phyloP scores from a whole-genome alignment of 37 sponge, comb jelly and placozoan genomes.

The Beroe forskalii region DNA sequence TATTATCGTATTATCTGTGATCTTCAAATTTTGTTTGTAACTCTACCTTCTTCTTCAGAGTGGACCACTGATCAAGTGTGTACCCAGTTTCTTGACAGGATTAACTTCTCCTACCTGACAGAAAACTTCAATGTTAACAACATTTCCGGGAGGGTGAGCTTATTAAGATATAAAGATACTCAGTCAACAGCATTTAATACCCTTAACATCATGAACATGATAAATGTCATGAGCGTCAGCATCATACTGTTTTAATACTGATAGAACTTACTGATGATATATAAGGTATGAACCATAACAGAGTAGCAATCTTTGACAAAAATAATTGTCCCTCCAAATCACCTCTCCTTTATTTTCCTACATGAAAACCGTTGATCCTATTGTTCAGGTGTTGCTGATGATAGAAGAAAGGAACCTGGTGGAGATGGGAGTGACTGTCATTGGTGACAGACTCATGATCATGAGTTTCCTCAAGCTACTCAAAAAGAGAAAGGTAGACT shows the following conservation, averaged over 20 bases:
- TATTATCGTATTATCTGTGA: not conserved
- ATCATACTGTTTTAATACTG: too few relatives aligned
- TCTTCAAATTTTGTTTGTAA: not conserved
- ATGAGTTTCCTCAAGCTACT: constrained; percentile 44
- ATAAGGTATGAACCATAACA: too few relatives aligned
- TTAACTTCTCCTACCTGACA: constrained; percentile 13
- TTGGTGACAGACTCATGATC: constrained; percentile 60
- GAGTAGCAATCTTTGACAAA: too few relatives aligned
- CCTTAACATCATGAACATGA: too few relatives aligned
- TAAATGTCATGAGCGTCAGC: too few relatives aligned
- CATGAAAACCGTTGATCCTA: too few relatives aligned
- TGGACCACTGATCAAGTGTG: constrained; percentile 58
- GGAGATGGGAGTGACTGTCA: constrained; percentile 58
- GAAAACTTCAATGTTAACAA: constrained; percentile 62
- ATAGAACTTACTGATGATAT: too few relatives aligned
- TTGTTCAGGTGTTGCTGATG: constrained; percentile 46
- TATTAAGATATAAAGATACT: too few relatives aligned
- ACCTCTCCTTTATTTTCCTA: too few relatives aligned
- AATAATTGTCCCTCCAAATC: too few relatives aligned
- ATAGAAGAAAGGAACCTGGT: constrained; percentile 41
- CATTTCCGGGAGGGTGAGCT: constrained; percentile 15
- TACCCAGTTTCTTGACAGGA: constrained; percentile 38
- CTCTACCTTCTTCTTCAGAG: not conserved
- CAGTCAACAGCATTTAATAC: too few relatives aligned
- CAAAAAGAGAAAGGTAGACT: constrained; percentile 51